Evolutionary conservation across 2,797 vertebrate genomes (phyloP), one percentile per base, ranked within the genome.

Genomic region (Kryptopterus vitreolus): DNA sequence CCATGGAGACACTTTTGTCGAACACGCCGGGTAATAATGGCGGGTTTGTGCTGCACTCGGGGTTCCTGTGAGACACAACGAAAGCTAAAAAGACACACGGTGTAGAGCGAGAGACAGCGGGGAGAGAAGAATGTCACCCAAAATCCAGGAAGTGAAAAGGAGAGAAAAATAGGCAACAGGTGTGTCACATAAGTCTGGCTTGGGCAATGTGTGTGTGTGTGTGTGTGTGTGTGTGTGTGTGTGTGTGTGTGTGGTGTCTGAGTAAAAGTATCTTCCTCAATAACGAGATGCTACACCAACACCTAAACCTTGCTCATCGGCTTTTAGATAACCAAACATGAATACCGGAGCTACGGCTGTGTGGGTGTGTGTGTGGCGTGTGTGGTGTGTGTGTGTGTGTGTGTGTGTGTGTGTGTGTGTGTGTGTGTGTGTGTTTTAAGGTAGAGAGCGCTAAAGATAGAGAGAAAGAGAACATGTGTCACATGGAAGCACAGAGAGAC

Each of bases 1-100:
- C 74, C 58, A 77, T 74, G 77, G 79, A 83, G 76, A 81, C 66
- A 68, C 78, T 33, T 43, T 66, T 70, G 61, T 74, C 65, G 80
- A 55, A 79, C 75, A 75, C 50, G 46, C 59, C 22, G 57, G 43
- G 33, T 72, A 79, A 81, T 69, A 81, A 81, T 69, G 53, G 79
- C 29, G 71, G 72, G 71, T 62, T 81, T 85, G 81, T 81, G 80
- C 80, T 78, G 77, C 68, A 69, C 59, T 73, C 79, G 57, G 43
- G 26, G 22, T 66, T 63, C 77, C 66, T 74, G 53, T 66, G 52
- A 20, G 20, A 57, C 63, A 83, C 68, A 77, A 70, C 61, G 75
- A 65, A 63, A 82, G 77, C 31, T 77, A 52, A 52, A 70, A 53
- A 69, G 63, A 74, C 66, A 24, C 9, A 63, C 1, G 33, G n/a